A percentile compares a stretch with the other conserved stretches of the same genome.
These are phyloP conservation scores for Mustelus asterias DNA, from an alignment of 2,113 vertebrate species.

Conservation along the genomic window DNA sequence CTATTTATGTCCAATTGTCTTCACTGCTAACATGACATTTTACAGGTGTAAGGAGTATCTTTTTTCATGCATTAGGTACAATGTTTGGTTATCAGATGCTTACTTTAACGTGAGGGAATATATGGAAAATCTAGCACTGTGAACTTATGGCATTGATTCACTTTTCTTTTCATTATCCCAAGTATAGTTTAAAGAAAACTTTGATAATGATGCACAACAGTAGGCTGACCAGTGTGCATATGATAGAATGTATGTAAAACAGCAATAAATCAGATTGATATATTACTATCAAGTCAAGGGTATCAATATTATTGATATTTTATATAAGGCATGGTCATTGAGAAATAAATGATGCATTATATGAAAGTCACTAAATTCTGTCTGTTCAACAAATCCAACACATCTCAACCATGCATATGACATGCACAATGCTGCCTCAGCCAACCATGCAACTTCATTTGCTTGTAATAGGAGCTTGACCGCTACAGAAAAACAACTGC, in stretches of 20 bases:
- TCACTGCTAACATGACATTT: background rate
- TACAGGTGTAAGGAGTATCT: background rate
- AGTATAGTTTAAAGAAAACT: background rate
- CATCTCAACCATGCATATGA: slow-evolving; percentile 2
- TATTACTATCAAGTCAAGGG: background rate
- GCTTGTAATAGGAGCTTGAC: background rate
- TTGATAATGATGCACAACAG: background rate
- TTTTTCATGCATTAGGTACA: background rate
- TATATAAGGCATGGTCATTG: background rate
- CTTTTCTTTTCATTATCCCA: background rate
- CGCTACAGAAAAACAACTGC: background rate
- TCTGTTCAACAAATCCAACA: background rate
- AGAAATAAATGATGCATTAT: background rate
- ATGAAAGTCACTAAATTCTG: background rate
- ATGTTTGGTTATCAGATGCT: background rate
- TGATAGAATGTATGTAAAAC: background rate
- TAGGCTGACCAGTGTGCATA: background rate
- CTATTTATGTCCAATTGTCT: background rate
- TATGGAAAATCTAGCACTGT: background rate
- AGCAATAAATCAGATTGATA: background rate
- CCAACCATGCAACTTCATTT: background rate
- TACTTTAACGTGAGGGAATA: background rate
- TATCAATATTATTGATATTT: background rate
- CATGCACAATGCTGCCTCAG: background rate
- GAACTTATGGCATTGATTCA: background rate